Conservation (phyloP, 2,113 vertebrate genomes). For the Cyrtonyx montezumae region DNA sequence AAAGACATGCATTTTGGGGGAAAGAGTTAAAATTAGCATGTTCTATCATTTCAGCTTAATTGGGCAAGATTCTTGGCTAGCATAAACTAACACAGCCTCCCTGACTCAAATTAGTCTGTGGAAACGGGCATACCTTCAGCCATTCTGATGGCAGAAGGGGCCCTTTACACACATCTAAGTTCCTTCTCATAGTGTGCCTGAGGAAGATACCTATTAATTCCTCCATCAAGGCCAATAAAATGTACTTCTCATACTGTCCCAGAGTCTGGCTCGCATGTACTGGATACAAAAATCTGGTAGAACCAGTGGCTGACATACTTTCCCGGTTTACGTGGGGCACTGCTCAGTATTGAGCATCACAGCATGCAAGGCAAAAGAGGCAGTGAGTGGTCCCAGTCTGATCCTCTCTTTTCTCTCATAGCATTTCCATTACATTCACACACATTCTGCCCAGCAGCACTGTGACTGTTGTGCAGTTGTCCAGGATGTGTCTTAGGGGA, state of each 20-base stretch:
- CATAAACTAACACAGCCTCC: neutral
- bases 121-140: neutral
- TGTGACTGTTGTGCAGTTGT: neutral
- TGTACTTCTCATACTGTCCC: neutral
- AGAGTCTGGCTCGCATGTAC: neutral
- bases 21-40: conserved; percentile 9
- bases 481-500: neutral
- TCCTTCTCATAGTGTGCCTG: neutral
- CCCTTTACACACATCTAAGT: neutral
- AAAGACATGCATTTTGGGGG: neutral
- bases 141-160: neutral
- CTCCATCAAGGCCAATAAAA: neutral
- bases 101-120: neutral
- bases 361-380: neutral
- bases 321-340: no score
- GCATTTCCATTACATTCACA: rapidly evolving
- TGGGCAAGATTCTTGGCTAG: neutral
- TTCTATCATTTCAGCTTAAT: neutral
- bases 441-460: neutral
- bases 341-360: rapidly evolving
- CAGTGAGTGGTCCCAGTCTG: neutral
- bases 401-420: neutral
- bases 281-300: neutral
- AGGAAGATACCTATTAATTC: neutral
- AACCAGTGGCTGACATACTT: neutral